These are phyloP conservation scores for Tychaedon coryphoeus DNA, from an alignment of 2,113 vertebrate species.

Conservation along the genomic window DNA sequence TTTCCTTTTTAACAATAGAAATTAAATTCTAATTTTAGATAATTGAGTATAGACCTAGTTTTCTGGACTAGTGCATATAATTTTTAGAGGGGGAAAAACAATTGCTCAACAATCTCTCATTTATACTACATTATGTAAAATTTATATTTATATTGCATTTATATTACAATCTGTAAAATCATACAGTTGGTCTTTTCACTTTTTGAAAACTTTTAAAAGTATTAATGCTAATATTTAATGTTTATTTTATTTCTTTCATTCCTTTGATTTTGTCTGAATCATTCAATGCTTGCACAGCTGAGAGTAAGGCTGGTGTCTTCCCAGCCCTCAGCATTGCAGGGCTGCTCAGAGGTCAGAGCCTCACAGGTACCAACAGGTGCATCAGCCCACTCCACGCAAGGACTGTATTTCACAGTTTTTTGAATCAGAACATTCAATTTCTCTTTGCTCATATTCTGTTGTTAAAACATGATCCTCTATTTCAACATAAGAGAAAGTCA, in stretches of 20 bases:
- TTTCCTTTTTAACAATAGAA: neutral
- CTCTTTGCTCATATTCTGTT: neutral
- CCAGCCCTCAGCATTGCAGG: neutral
- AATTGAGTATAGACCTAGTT: neutral
- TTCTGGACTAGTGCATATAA: neutral
- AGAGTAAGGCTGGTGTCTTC: neutral
- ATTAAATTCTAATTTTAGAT: neutral
- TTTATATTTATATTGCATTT: neutral
- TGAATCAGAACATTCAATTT: neutral
- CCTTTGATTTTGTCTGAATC: neutral
- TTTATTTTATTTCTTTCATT: neutral
- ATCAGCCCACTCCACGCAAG: neutral
- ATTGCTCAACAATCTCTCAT: neutral
- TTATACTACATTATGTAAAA: neutral
- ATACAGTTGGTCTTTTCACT: fast-evolving
- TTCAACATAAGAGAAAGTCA: neutral
- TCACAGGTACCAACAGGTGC: neutral
- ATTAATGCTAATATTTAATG: neutral
- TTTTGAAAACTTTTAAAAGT: neutral
- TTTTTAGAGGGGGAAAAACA: neutral
- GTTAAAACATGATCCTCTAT: neutral
- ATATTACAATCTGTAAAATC: neutral
- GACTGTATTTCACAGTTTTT: neutral
- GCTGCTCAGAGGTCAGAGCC: neutral
- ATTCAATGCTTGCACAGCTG: no score